Evolutionary conservation across 2,888 invertebrate species (phyloP), one percentile per base, ranked within the genome.

Genomic region (Meliscaeva auricollis): DNA sequence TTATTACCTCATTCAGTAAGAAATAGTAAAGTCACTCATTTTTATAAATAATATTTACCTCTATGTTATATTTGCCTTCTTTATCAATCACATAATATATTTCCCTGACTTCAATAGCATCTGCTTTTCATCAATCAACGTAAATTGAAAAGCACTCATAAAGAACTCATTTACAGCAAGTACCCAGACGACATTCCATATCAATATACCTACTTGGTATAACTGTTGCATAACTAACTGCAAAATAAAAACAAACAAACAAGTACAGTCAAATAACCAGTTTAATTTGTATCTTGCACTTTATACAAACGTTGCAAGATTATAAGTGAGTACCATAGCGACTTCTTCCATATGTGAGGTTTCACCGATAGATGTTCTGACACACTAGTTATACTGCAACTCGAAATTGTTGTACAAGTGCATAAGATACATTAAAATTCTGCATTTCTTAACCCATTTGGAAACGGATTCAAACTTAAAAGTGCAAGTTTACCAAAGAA

Each of bases 111-210:
- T n/a, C n/a, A 77, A 62, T 13, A 44, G 17, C 70, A 70, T 62
- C 77, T 78, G 77, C 70, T 56, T 64, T 50, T 22, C 35, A 78
- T 70, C 52, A 78, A 70, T 78, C 77, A 78, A 78, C 54, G 17
- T 22, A 38, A 62, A 58, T 48, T 48, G 46, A 64, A 70, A 70
- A 17, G 35, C 70, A 38, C 26, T 54, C 62, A 54, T 54, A 48
- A 70, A 32, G 35, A 78, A 35, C 35, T 22, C 35, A 54, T 56
- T 8, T 68, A 22, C 22, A 54, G 30, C 2, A 30, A n/a, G 30
- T 52, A 52, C 7, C 30, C 30, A n/a, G 54, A 30, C 54, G 1
- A 7, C 30, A 54, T 48, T 26, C 26, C 26, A 46, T 32, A 32
- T n/a, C n/a, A n/a, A n/a, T 35, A 73, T 26, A 4, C 30, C 54